These are phyloP conservation scores for Cydia strobilella DNA, from an alignment of 1,140 invertebrate genomes.

Conservation along the genomic window DNA sequence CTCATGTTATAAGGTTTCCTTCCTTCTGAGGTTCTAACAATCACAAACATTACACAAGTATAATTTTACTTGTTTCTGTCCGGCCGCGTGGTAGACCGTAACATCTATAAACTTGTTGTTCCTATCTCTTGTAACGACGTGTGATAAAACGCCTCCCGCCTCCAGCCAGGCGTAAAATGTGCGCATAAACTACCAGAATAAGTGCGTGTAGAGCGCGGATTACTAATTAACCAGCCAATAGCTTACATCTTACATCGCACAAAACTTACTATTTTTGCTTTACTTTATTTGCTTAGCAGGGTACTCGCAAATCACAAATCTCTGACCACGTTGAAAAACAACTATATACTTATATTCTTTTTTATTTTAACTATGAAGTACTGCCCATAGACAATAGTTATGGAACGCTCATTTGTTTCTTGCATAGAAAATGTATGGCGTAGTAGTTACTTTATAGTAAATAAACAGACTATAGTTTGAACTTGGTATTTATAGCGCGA, in stretches of 20 bases:
- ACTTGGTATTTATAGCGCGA: no score
- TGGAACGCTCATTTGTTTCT: no score
- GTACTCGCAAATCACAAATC: background rate
- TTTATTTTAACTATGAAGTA: no score
- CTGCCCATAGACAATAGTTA: no score
- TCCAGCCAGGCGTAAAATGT: background rate
- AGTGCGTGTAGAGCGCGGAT: background rate
- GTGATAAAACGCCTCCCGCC: conserved; percentile 17
- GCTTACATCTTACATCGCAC: background rate
- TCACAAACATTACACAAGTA: background rate
- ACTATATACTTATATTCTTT: no score
- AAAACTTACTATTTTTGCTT: background rate
- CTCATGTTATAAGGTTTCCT: no score
- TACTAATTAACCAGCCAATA: background rate
- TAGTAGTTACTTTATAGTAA: no score
- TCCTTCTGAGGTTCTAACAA: no score
- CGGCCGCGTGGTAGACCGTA: background rate
- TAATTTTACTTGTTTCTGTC: background rate
- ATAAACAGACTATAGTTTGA: no score
- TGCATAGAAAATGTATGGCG: no score
- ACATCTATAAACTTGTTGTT: conserved; percentile 8
- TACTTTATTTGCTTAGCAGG: background rate
- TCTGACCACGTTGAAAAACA: no score
- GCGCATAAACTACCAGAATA: conserved; percentile 7
- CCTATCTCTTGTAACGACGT: background rate